Base-by-base conservation (phyloP, 37 sponge, comb jelly and placozoan species). In the Mnemiopsis leidyi region DNA sequence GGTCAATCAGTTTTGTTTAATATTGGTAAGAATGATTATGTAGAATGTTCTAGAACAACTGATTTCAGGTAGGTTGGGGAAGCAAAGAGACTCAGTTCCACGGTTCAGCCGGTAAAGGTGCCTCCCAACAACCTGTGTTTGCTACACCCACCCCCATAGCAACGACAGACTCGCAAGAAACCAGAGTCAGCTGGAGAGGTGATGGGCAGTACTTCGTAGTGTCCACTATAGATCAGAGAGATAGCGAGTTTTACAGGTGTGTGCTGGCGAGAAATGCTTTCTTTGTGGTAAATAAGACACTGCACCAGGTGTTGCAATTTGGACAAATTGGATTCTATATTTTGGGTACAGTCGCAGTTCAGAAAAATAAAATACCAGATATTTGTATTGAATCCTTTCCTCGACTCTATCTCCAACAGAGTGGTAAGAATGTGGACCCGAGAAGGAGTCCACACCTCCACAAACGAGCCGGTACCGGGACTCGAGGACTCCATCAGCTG, bases 41-140 rank as follows among this genome's bases (percentile, higher is more conserved):
- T 69, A 67, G 68, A 13, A 67, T 20, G 13, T 13, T 67, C 13
- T 20, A 67, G 68, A 67, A 13, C 20, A 67, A 67, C 68, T 71
- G 73, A 5, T 40, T 26, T 1, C 90, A 85, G 90, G 96, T 99
- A 0, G 99, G 99, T 16, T 99, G 99, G 99, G 99, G 99, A 0
- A 96, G 95, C 69, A 97, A 97, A 77, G 97, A 96, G 77, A 99
- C 99, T 20, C 99, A 99, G 92, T 99, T 99, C 69, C 97, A 97
- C 92, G 99, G 99, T 61, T 95, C 94, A 0, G 93, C 93, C 34
- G 99, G 99, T 0, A 99, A 99, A 94, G 85, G 92, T 0, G 85
- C 82, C 39, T 92, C 93, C 30, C 40, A 85, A 21, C 90, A 85
- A 39, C 90, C 90, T 3, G 90, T 85, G 1, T 85, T 85, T 61